Conservation (phyloP, 2,113 vertebrate genomes). For the Xiphophorus maculatus region DNA sequence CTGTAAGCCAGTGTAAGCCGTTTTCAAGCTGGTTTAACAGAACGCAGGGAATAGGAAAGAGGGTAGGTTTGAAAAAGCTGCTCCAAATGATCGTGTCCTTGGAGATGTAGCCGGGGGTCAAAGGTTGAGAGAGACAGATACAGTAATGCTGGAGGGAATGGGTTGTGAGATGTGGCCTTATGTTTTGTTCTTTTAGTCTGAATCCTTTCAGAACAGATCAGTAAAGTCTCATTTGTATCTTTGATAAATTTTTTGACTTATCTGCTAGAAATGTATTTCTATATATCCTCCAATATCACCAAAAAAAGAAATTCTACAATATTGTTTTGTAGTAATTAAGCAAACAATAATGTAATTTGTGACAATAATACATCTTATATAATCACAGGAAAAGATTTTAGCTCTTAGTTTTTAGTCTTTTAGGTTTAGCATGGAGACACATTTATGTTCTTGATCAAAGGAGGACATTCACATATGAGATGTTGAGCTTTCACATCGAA, state of each 20-base stretch:
- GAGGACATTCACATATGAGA: background rate
- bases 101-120: slow-evolving; percentile 36
- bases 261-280: background rate
- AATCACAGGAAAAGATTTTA: no score
- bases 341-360: slow-evolving; percentile 12
- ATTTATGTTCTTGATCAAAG: background rate
- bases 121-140: slow-evolving; percentile 26
- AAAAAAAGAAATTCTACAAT: no score
- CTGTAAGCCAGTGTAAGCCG: background rate
- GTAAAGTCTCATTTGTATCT: background rate
- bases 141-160: slow-evolving; percentile 16
- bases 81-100: slow-evolving; percentile 32
- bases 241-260: slow-evolving; percentile 11
- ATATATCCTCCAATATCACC: background rate
- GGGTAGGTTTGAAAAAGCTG: slow-evolving; percentile 17
- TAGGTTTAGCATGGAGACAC: background rate
- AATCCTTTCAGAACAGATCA: background rate
- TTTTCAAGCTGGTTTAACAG: slow-evolving; percentile 1
- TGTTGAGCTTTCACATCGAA: no score
- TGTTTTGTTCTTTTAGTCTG: slow-evolving; percentile 1
- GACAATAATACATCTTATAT: background rate
- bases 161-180: slow-evolving; percentile 16
- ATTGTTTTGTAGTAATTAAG: slow-evolving; percentile 41
- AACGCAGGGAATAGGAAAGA: slow-evolving; percentile 7
- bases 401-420: background rate